Conservation (phyloP, 2,888 invertebrate genomes). For the Cactoblastis cactorum region DNA sequence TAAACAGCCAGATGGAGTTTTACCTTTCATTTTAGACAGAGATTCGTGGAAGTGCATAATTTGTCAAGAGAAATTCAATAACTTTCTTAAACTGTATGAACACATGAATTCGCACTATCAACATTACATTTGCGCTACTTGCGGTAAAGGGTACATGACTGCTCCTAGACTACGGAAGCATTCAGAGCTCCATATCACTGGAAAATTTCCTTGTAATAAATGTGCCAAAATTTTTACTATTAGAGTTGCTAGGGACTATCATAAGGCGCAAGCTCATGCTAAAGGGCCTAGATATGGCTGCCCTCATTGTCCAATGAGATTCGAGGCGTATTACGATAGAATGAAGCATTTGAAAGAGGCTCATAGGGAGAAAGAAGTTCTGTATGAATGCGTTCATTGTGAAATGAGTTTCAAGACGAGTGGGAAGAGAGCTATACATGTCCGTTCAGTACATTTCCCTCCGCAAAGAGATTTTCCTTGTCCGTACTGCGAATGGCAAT, state of each 20-base stretch:
- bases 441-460: constrained; percentile 56
- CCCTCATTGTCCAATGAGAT: constrained; percentile 60
- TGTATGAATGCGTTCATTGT: constrained; percentile 58
- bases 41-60: constrained; percentile 62
- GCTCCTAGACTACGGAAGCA: constrained; percentile 63
- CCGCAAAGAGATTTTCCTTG: constrained; percentile 50
- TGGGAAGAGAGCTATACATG: constrained; percentile 55
- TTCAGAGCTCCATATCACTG: constrained; percentile 60
- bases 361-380: constrained; percentile 57
- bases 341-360: constrained; percentile 62
- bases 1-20: constrained; percentile 58
- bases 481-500: constrained; percentile 57
- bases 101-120: constrained; percentile 71
- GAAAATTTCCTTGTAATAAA: constrained; percentile 60
- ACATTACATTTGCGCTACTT: constrained; percentile 65
- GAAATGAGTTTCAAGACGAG: constrained; percentile 61
- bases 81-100: constrained; percentile 65
- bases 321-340: constrained; percentile 60
- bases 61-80: constrained; percentile 57
- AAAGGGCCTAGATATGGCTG: constrained; percentile 65
- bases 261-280: constrained; percentile 56
- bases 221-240: constrained; percentile 56
- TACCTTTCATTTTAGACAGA: constrained; percentile 60
- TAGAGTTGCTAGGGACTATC: constrained; percentile 61
- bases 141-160: constrained; percentile 70